Evolutionary conservation across 2,888 invertebrate genomes (phyloP).

Genomic region (Koerneria pararmatus): DNA sequence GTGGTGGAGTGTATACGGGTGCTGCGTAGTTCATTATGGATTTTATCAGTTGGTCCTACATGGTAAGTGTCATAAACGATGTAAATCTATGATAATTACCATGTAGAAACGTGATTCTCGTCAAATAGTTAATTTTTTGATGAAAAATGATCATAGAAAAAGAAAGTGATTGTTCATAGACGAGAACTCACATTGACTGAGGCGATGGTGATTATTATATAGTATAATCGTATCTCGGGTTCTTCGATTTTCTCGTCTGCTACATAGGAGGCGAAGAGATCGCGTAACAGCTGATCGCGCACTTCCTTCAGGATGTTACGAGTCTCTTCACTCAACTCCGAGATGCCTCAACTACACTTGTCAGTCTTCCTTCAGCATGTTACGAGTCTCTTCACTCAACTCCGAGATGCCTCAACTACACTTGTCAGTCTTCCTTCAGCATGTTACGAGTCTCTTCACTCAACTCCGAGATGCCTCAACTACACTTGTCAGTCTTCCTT

Average conservation of each 20-base stretch:
- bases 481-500: too few relatives aligned
- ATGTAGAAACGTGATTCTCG: too few relatives aligned
- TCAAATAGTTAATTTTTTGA: too few relatives aligned
- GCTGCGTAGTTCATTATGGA: too few relatives aligned
- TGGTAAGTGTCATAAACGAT: too few relatives aligned
- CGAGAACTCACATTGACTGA: constrained; percentile 39
- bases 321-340: constrained; percentile 29
- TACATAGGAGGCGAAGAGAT: constrained; percentile 39
- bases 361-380: neutral
- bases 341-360: neutral
- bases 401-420: neutral
- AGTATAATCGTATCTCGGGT: constrained; percentile 48
- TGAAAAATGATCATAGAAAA: too few relatives aligned
- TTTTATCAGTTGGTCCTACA: too few relatives aligned
- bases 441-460: too few relatives aligned
- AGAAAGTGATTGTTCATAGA: neutral
- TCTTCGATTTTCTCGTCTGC: constrained; percentile 38
- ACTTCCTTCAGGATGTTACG: constrained; percentile 30
- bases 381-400: neutral
- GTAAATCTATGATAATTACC: too few relatives aligned
- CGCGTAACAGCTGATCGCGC: constrained; percentile 40
- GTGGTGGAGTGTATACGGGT: too few relatives aligned
- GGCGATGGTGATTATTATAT: constrained; percentile 40
- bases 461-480: too few relatives aligned
- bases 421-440: neutral